Evolutionary conservation across 2,888 invertebrate species (phyloP).

Genomic region (Tipula vernalis): DNA sequence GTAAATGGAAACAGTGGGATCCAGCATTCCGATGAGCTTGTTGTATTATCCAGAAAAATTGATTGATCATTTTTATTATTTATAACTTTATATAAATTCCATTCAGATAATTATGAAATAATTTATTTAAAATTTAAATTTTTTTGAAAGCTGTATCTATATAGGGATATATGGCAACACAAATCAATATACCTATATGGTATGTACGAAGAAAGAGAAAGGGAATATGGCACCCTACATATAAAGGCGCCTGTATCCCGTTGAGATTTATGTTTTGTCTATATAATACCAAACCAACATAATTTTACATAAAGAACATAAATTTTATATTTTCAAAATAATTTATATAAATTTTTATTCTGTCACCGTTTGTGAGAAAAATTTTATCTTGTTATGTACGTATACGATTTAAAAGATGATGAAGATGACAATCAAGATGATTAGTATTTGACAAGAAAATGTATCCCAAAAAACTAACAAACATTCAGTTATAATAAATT

Average conservation of each 20-base stretch:
- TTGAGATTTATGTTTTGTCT: not conserved
- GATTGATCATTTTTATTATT: not conserved
- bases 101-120: not conserved
- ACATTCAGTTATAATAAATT: not conserved
- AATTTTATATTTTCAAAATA: not conserved
- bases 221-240: not conserved
- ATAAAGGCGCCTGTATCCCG: not conserved
- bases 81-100: not conserved
- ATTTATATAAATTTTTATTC: not conserved
- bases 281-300: not conserved
- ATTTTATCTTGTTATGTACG: not conserved
- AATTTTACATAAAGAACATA: not conserved
- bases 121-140: not conserved
- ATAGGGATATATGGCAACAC: not conserved
- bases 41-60: not conserved
- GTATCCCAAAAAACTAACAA: not conserved
- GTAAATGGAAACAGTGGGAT: not conserved
- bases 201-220: not conserved
- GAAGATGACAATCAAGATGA: not conserved
- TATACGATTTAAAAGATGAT: not conserved
- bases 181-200: not conserved
- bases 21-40: not conserved
- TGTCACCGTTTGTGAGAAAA: slow-evolving; percentile 4
- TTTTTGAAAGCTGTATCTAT: not conserved
- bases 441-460: not conserved